These are phyloP conservation scores for Clarias laeviceps DNA, from an alignment of 2,797 vertebrate genomes.

Conservation along the genomic window DNA sequence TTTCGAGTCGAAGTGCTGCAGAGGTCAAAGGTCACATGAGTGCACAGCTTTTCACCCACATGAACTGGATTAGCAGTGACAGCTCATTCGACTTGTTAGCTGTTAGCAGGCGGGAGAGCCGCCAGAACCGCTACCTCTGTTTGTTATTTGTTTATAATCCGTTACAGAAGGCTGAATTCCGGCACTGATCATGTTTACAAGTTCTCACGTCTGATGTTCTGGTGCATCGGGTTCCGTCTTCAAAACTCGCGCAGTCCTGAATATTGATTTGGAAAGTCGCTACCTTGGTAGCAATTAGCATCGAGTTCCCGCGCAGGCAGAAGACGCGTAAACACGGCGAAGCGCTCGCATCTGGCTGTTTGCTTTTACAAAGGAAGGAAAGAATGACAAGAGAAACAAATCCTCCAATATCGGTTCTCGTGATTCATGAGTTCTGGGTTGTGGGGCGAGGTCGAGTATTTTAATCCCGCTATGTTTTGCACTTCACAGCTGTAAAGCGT, in stretches of 20 bases:
- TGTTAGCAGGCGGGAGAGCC: neutral
- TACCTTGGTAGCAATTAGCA: slow-evolving; percentile 36
- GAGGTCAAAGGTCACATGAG: neutral
- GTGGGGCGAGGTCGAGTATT: slow-evolving; percentile 29
- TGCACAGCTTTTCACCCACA: neutral
- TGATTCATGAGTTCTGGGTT: slow-evolving; percentile 30
- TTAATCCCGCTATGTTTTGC: slow-evolving; percentile 35
- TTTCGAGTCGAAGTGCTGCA: neutral
- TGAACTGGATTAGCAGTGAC: slow-evolving; percentile 12
- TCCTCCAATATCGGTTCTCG: neutral
- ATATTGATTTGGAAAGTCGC: slow-evolving; percentile 18
- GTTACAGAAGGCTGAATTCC: slow-evolving; percentile 13
- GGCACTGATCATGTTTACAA: slow-evolving; percentile 28
- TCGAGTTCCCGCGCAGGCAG: slow-evolving; percentile 10
- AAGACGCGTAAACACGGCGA: slow-evolving; percentile 12
- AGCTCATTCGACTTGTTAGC: neutral
- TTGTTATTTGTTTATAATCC: slow-evolving; percentile 13
- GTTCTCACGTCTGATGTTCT: slow-evolving; percentile 17
- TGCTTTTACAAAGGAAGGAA: slow-evolving; percentile 27
- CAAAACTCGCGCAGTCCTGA: neutral
- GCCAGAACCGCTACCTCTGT: neutral
- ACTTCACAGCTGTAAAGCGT: slow-evolving; percentile 40
- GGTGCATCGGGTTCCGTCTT: neutral
- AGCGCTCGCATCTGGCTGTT: slow-evolving; percentile 31
- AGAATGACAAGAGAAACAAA: slow-evolving; percentile 41